Evolutionary conservation across 2,113 vertebrate species (phyloP).

Genomic region (Bothrops jararaca): DNA sequence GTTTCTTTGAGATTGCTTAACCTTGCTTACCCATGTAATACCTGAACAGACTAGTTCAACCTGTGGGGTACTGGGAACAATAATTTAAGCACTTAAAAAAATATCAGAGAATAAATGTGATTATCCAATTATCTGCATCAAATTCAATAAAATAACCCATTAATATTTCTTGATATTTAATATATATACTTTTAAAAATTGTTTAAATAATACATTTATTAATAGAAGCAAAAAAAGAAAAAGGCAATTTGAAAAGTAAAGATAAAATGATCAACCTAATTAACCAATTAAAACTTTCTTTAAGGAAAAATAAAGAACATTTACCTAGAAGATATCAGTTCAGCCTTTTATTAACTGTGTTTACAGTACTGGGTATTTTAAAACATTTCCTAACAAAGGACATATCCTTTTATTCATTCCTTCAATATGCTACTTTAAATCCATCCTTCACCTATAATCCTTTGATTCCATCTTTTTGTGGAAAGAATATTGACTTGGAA

Average conservation of each 20-base stretch:
- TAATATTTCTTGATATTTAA: background rate
- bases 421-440: background rate
- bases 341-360: background rate
- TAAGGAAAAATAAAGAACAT: background rate
- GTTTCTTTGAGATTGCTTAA: background rate
- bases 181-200: background rate
- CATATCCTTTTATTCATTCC: background rate
- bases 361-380: background rate
- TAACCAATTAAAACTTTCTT: background rate
- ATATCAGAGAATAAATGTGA: background rate
- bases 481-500: background rate
- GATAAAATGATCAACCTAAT: background rate
- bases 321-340: background rate
- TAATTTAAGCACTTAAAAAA: background rate
- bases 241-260: background rate
- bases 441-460: background rate
- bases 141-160: background rate
- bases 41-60: background rate
- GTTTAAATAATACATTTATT: background rate
- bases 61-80: background rate
- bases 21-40: background rate
- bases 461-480: background rate
- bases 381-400: background rate
- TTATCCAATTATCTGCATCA: background rate
- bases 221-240: background rate